Base-by-base conservation (phyloP, 2,797 vertebrate species). In the Urophycis tenuis region DNA sequence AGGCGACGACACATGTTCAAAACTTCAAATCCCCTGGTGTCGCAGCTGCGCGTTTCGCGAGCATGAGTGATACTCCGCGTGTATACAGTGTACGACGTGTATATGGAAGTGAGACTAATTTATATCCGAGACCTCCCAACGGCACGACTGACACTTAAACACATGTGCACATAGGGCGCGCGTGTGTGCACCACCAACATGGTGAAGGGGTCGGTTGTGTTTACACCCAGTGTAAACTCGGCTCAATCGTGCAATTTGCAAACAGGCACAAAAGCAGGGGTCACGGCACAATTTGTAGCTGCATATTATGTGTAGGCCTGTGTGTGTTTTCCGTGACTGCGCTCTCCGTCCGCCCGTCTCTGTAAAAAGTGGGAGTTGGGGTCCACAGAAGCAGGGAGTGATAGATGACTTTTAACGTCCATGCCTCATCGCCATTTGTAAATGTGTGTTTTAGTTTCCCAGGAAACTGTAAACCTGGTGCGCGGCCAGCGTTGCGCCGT, bases 181-280 rank as follows among this genome's bases (percentile, higher is more conserved):
- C 75, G 0, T 53, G 64, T 29, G 64, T 25, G 31, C 29, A 32
- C 77, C 83, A 77, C 87, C 89, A 90, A 90, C 89, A 90, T 35
- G 34, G 74, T 25, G 76, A 79, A 60, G 73, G 7, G 9, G 53
- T 84, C 79, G 79, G 80, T 31, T 80, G 79, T 89, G 90, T 92
- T 92, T 92, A 90, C 77, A 77, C 75, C 7, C 0, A 69, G 67
- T 78, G 73, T 90, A 91, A 91, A 92, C 90, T 89, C 67, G 2
- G 53, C 75, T 85, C 82, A 64, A 77, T 80, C 82, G 3, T 80
- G 71, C 78, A 88, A 90, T 91, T 90, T 89, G 79, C 73, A 89
- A 88, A 72, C 89, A 91, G 83, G 36, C 32, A 83, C 80, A 67
- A 67, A 81, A 74, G 79, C 53, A 25, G 25, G n/a, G 32, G n/a